Evolutionary conservation across 1,140 invertebrate genomes (phyloP).

Genomic region (Drosophila sproati): DNA sequence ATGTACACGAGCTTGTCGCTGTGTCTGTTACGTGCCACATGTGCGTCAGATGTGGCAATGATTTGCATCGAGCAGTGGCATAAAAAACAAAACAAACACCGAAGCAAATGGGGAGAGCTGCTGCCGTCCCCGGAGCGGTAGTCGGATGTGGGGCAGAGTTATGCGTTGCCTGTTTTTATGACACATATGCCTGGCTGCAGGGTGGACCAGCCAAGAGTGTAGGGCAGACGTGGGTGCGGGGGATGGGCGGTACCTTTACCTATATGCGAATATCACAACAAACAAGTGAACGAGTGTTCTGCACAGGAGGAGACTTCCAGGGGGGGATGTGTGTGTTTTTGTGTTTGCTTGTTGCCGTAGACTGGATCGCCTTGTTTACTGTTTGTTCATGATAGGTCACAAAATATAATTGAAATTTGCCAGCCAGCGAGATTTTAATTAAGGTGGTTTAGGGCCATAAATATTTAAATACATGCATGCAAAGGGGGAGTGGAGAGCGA

Average conservation of each 20-base stretch:
- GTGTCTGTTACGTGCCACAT: constrained; percentile 79
- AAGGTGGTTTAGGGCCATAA: constrained; percentile 20
- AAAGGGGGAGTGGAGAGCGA: not conserved
- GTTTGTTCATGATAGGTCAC: constrained; percentile 76
- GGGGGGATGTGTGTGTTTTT: not conserved
- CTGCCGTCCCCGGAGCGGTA: not conserved
- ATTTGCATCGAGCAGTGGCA: constrained; percentile 81
- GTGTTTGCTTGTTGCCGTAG: not conserved
- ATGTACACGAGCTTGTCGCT: constrained; percentile 64
- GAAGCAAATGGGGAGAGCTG: constrained; percentile 16
- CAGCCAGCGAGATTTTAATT: constrained; percentile 62
- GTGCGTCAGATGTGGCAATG: constrained; percentile 81
- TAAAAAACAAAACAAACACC: constrained; percentile 73
- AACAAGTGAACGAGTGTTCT: constrained; percentile 20
- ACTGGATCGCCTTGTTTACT: constrained; percentile 64
- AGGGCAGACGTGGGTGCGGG: too few relatives aligned
- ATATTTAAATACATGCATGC: not conserved
- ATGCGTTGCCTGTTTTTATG: constrained; percentile 75
- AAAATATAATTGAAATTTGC: constrained; percentile 74
- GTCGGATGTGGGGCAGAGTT: constrained; percentile 51
- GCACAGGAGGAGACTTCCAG: too few relatives aligned
- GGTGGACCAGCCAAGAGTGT: not conserved
- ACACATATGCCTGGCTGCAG: constrained; percentile 55
- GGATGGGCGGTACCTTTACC: constrained; percentile 31
- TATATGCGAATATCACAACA: constrained; percentile 44